Conservation (phyloP, 2,113 vertebrate species). For the Chloroceryle aenea region DNA sequence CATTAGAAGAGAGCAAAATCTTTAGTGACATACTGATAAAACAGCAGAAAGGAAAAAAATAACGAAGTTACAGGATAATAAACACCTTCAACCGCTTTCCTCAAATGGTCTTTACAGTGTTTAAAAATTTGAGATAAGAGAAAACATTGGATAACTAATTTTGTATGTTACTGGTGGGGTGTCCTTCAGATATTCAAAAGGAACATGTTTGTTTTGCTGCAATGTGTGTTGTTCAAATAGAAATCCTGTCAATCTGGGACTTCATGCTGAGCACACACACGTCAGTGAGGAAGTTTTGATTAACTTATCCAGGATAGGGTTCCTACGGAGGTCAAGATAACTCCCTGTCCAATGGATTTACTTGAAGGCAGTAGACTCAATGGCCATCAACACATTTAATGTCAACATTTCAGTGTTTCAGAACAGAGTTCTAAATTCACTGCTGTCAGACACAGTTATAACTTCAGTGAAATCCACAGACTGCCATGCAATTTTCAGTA, state of each 20-base stretch:
- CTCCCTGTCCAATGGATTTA: neutral
- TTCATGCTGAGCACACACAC: neutral
- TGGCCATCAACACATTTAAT: neutral
- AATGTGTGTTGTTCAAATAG: neutral
- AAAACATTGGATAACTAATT: neutral
- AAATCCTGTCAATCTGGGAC: neutral
- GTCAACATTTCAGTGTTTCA: neutral
- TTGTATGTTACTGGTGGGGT: neutral
- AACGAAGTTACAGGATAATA: neutral
- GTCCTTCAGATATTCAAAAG: neutral
- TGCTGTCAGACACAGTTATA: neutral
- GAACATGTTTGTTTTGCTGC: neutral
- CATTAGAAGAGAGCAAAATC: neutral
- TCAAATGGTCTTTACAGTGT: neutral
- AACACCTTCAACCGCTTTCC: neutral
- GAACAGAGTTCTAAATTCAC: neutral
- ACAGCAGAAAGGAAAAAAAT: neutral
- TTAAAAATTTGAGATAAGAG: neutral
- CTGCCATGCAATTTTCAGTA: neutral
- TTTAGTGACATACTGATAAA: neutral
- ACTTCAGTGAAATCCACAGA: neutral
- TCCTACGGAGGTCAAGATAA: neutral
- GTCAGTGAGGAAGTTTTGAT: neutral
- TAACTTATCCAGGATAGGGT: neutral
- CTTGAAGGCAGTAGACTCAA: neutral